phyloP scores from a whole-genome alignment of 2,113 vertebrate species.

The Eubucco bourcierii region DNA sequence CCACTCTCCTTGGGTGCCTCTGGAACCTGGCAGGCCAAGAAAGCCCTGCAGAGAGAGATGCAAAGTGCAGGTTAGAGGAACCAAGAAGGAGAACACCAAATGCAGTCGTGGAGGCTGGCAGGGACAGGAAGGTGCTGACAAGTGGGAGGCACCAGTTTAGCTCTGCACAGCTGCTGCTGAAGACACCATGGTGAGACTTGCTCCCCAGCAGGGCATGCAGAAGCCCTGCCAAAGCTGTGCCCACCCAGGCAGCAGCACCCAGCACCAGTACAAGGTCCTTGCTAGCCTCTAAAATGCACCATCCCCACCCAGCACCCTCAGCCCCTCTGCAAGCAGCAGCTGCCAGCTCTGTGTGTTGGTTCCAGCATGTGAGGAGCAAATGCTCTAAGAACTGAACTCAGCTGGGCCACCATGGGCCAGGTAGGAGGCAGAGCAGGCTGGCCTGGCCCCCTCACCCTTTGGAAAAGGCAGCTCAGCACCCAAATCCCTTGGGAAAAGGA shows the following conservation, averaged over 20 bases:
- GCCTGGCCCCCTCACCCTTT: not conserved
- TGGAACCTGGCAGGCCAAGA: constrained; percentile 73
- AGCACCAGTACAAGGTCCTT: accelerated
- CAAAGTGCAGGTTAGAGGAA: not conserved
- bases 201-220: not conserved
- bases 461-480: not conserved
- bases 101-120: not conserved
- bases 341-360: not conserved
- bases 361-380: not conserved
- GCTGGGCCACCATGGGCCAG: not conserved
- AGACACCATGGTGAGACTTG: not conserved
- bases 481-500: not conserved
- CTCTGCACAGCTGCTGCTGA: not conserved
- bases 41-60: constrained; percentile 73
- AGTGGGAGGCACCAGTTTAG: not conserved
- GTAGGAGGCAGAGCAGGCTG: not conserved
- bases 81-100: accelerated
- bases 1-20: constrained; percentile 72
- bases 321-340: not conserved
- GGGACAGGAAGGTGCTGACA: not conserved
- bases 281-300: not conserved
- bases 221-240: not conserved
- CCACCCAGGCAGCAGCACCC: not conserved
- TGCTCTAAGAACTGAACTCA: not conserved
- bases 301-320: accelerated